A percentile compares a stretch with the other conserved stretches of the same genome.
phyloP scores from a whole-genome alignment of 2,113 vertebrate species.

The Camarhynchus parvulus region DNA sequence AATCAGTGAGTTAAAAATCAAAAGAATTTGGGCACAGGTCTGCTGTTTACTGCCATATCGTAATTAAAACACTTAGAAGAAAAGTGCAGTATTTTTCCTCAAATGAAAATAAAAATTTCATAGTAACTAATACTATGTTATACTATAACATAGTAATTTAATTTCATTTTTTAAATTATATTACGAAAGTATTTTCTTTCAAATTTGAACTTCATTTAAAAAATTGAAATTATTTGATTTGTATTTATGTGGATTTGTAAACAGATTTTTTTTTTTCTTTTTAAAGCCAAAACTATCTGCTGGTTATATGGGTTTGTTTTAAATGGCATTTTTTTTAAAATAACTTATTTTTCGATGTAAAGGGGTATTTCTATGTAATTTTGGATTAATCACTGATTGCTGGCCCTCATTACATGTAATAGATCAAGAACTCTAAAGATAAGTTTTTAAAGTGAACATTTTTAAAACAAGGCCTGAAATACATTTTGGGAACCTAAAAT shows the following conservation, averaged over 20 bases:
- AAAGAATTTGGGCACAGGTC: accelerated
- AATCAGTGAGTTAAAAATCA: neutral
- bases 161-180: neutral
- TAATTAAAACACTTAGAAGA: neutral
- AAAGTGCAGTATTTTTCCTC: neutral
- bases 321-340: neutral
- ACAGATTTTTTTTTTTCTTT: neutral
- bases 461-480: neutral
- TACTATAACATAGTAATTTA: neutral
- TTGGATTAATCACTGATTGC: neutral
- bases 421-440: neutral
- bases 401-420: neutral
- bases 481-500: neutral
- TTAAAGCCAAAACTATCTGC: accelerated
- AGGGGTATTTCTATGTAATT: neutral
- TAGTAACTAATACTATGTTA: neutral
- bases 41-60: neutral
- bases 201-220: neutral
- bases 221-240: neutral
- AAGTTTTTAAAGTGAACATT: neutral
- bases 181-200: neutral
- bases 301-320: neutral
- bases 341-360: neutral
- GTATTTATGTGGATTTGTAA: neutral
- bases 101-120: neutral